phyloP scores from a whole-genome alignment of 2,797 vertebrate species.

The Melanogrammus aeglefinus region DNA sequence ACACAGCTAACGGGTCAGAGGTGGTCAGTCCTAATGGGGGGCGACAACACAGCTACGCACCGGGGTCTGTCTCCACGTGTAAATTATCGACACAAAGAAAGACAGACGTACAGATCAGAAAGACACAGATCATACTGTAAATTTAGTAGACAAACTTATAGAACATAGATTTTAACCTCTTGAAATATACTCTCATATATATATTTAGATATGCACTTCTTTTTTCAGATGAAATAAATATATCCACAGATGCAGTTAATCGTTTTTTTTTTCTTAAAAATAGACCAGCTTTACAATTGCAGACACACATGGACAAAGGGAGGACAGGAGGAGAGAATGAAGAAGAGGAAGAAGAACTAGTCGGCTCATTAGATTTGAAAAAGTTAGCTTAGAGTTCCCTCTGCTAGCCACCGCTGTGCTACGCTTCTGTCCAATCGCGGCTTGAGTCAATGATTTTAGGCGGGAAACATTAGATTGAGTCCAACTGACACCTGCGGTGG shows the following conservation, averaged over 20 bases:
- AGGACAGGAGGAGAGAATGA: conserved; percentile 45
- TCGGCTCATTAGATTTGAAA: neutral
- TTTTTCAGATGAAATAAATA: conserved; percentile 71
- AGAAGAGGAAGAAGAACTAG: conserved; percentile 15
- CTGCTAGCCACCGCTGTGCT: conserved; percentile 30
- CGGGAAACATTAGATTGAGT: too few relatives aligned
- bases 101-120: conserved; percentile 69
- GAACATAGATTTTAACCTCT: conserved; percentile 64
- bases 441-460: neutral
- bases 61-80: conserved; percentile 77
- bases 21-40: conserved; percentile 67
- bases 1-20: conserved; percentile 60
- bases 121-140: conserved; percentile 71
- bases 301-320: conserved; percentile 72
- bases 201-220: conserved; percentile 68
- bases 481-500: too few relatives aligned
- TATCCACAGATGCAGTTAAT: conserved; percentile 62
- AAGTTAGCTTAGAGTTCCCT: neutral
- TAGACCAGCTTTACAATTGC: conserved; percentile 66
- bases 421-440: neutral
- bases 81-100: conserved; percentile 53
- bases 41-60: conserved; percentile 78
- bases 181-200: conserved; percentile 75
- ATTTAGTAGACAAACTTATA: conserved; percentile 75
- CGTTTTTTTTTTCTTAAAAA: conserved; percentile 47